phyloP scores from a whole-genome alignment of 2,888 invertebrate genomes.

The Stramonita haemastoma region DNA sequence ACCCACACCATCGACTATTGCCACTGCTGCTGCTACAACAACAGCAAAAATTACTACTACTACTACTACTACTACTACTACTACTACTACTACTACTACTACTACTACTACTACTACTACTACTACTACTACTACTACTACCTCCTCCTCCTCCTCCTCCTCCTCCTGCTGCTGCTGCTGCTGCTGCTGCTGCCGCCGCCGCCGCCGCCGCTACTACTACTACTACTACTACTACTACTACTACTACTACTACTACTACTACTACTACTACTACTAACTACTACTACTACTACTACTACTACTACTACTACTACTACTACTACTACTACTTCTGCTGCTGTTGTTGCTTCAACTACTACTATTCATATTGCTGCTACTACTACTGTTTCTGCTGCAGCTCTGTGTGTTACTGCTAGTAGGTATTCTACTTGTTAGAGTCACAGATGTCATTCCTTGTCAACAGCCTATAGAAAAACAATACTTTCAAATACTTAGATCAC shows the following conservation, averaged over 20 bases:
- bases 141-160: no score
- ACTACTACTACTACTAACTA: no score
- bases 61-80: constrained; percentile 24
- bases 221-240: constrained; percentile 45
- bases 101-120: constrained; percentile 45
- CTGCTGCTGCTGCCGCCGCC: constrained; percentile 45
- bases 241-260: neutral
- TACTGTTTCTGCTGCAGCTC: constrained; percentile 30
- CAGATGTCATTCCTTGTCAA: no score
- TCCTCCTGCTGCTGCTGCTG: constrained; percentile 41
- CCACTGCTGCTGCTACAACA: neutral
- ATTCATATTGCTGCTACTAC: constrained; percentile 34
- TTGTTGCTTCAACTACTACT: constrained; percentile 43
- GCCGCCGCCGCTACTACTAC: constrained; percentile 41
- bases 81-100: constrained; percentile 43
- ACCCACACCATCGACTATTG: neutral
- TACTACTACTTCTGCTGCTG: neutral
- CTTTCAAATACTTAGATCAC: no score
- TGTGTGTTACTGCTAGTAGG: no score
- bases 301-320: no score
- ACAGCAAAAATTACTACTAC: no score
- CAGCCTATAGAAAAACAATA: no score
- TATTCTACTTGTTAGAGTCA: no score
- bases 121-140: constrained; percentile 45
- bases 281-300: no score